Percentiles rank a stretch among this genome's conserved stretches.
Evolutionary conservation across 2,113 vertebrate species (phyloP).

Genomic region (Calidris pygmaea): DNA sequence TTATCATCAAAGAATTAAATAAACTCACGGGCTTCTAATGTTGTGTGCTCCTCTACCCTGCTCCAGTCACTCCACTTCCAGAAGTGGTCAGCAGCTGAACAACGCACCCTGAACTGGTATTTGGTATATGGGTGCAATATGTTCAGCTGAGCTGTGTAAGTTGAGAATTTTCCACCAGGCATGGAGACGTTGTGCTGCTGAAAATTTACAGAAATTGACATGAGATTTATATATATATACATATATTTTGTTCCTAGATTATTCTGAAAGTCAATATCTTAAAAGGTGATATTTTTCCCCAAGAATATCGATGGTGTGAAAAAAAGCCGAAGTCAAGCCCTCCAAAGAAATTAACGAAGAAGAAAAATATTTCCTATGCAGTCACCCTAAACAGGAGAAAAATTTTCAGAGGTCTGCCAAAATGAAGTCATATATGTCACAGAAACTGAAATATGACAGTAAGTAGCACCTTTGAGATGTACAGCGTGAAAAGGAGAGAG

Average conservation of each 20-base stretch:
- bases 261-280: background rate
- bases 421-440: background rate
- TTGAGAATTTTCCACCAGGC: constrained; percentile 54
- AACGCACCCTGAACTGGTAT: constrained; percentile 73
- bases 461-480: background rate
- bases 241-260: background rate
- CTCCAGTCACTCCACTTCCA: constrained; percentile 83
- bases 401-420: background rate
- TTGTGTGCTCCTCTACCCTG: constrained; percentile 35
- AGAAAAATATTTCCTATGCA: background rate
- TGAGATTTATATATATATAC: no score
- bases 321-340: background rate
- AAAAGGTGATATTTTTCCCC: background rate
- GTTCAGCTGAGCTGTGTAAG: constrained; percentile 50
- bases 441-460: background rate
- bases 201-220: background rate
- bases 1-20: background rate
- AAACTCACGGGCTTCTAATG: constrained; percentile 74
- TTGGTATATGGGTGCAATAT: constrained; percentile 63
- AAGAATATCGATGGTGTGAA: background rate
- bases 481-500: background rate
- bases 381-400: background rate
- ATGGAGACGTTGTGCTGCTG: constrained; percentile 64
- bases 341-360: background rate
- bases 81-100: constrained; percentile 64